phyloP scores from a whole-genome alignment of 1,140 invertebrate genomes.

The Aporrectodea caliginosa region DNA sequence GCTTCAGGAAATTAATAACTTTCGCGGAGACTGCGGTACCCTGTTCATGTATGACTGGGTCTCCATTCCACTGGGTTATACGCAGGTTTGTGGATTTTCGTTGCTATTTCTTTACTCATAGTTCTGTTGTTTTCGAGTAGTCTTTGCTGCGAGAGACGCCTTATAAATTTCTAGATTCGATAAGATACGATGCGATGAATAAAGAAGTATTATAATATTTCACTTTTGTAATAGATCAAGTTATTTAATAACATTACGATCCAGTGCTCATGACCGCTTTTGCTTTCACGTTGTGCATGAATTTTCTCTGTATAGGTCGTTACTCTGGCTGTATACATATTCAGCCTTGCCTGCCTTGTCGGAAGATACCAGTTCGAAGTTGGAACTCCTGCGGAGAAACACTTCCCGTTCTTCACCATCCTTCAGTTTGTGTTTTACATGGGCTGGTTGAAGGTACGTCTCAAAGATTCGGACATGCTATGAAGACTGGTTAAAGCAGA shows the following conservation, averaged over 20 bases:
- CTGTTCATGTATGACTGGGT: conserved; percentile 90
- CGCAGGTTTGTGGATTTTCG: conserved; percentile 69
- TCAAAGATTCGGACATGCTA: too few species aligned
- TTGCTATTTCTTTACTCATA: not conserved
- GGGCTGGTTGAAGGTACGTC: conserved; percentile 83
- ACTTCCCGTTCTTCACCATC: conserved; percentile 61
- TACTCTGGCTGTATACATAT: conserved; percentile 84
- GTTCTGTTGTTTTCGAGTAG: not conserved
- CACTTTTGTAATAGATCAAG: not conserved
- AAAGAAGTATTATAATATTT: not conserved
- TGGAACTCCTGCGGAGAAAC: conserved; percentile 62
- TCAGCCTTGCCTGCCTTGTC: conserved; percentile 76
- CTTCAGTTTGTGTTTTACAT: conserved; percentile 79
- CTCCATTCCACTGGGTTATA: conserved; percentile 93
- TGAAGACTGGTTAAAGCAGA: too few species aligned
- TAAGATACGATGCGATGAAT: not conserved
- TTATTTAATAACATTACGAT: not conserved
- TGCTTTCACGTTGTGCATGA: not conserved
- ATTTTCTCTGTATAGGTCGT: conserved; percentile 66
- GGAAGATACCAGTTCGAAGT: conserved; percentile 76
- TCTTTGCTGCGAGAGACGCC: not conserved
- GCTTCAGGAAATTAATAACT: conserved; percentile 68
- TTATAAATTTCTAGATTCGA: not conserved
- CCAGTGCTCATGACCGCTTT: not conserved
- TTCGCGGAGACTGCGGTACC: conserved; percentile 72